phyloP scores from a whole-genome alignment of 2,113 vertebrate species.

The Syrrhaptes paradoxus region DNA sequence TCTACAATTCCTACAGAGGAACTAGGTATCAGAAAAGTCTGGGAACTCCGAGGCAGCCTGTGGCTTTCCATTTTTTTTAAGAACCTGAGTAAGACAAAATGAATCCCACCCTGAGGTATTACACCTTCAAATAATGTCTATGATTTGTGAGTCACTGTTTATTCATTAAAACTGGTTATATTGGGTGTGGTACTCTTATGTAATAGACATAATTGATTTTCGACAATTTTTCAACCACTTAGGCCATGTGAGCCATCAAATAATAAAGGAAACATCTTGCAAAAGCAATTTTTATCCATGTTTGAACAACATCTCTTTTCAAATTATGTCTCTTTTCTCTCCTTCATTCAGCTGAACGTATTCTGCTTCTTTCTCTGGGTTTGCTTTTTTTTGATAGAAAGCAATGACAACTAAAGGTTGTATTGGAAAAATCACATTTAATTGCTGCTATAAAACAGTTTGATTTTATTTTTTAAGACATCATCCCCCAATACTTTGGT shows the following conservation, averaged over 20 bases:
- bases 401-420: neutral
- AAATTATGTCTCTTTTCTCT: neutral
- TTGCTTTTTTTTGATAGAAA: neutral
- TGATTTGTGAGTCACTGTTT: slow-evolving; percentile 22
- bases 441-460: neutral
- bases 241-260: slow-evolving; percentile 15
- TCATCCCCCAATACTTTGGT: neutral
- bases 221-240: slow-evolving; percentile 41
- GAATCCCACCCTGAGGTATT: slow-evolving; percentile 1
- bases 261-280: slow-evolving; percentile 25
- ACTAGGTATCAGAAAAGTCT: neutral
- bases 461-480: neutral
- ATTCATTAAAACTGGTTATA: slow-evolving; percentile 52
- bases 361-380: neutral
- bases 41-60: too few species aligned
- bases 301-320: neutral
- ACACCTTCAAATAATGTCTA: slow-evolving; percentile 2
- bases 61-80: neutral
- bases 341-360: neutral
- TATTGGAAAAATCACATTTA: neutral
- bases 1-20: neutral
- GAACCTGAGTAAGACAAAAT: neutral
- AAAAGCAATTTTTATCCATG: neutral
- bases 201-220: slow-evolving; percentile 55
- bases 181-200: slow-evolving; percentile 57